phyloP scores from a whole-genome alignment of 1,140 invertebrate genomes.

The Glossosoma conforme region DNA sequence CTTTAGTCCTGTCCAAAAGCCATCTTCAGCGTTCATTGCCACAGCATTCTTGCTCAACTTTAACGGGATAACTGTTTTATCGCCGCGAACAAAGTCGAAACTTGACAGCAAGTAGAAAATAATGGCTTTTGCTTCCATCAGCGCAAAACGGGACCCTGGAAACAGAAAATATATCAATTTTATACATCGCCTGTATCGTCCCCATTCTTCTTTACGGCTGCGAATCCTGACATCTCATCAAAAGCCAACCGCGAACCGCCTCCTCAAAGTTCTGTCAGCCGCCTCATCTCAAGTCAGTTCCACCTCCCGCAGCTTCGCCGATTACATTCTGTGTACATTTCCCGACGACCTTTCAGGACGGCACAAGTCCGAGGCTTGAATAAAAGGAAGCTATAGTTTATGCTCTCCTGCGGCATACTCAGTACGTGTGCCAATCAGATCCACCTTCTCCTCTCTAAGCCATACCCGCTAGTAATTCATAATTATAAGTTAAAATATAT shows the following conservation, averaged over 20 bases:
- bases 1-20: slow-evolving; percentile 29
- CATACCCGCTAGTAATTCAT: neutral
- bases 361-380: neutral
- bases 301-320: too few relatives aligned
- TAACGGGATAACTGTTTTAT: slow-evolving; percentile 22
- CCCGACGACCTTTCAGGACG: neutral
- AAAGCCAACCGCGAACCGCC: neutral
- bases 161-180: slow-evolving; percentile 5
- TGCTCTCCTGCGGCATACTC: neutral
- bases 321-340: neutral
- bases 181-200: neutral
- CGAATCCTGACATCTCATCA: neutral
- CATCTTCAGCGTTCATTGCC: slow-evolving; percentile 21
- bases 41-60: slow-evolving; percentile 12
- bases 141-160: slow-evolving; percentile 48
- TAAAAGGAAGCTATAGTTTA: neutral
- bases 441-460: neutral
- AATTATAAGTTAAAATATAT: neutral
- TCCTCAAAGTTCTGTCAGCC: neutral
- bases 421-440: neutral
- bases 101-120: slow-evolving; percentile 36
- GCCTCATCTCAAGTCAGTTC: too few relatives aligned
- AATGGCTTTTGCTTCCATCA: slow-evolving; percentile 52
- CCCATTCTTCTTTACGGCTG: neutral
- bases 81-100: slow-evolving; percentile 23